phyloP scores from a whole-genome alignment of 1,140 invertebrate genomes.

The Pararge aegeria region DNA sequence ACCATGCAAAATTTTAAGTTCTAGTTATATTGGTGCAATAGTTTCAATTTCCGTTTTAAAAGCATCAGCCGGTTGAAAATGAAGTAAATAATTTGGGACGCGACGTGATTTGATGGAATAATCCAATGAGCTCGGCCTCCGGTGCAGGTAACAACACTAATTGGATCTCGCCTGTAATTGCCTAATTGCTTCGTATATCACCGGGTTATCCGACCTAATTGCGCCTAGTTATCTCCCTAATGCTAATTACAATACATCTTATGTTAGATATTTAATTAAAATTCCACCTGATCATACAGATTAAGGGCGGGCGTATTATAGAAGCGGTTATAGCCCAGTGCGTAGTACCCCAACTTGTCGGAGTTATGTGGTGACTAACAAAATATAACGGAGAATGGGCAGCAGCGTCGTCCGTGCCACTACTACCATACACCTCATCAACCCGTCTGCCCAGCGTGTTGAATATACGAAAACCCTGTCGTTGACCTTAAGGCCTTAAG shows the following conservation, averaged over 20 bases:
- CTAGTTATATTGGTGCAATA: no score
- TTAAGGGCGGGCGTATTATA: background rate
- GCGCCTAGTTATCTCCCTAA: conserved; percentile 16
- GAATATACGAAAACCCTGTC: no score
- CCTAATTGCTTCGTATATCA: conserved; percentile 40
- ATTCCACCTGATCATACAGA: no score
- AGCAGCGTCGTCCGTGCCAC: no score
- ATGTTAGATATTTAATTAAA: background rate
- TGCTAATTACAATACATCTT: background rate
- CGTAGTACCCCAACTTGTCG: no score
- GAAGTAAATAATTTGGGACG: conserved; percentile 5
- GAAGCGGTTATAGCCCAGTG: no score
- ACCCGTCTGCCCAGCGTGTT: no score
- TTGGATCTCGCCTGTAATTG: conserved; percentile 34
- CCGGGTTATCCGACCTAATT: conserved; percentile 32
- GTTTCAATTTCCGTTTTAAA: background rate
- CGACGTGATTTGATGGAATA: conserved; percentile 21
- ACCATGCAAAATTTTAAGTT: no score
- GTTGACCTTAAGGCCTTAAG: no score
- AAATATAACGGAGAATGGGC: no score
- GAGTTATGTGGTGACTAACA: no score
- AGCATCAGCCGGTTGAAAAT: conserved; percentile 1
- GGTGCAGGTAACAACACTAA: conserved; percentile 35
- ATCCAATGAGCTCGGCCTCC: conserved; percentile 14
- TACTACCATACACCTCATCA: no score